Percentiles rank a stretch among this genome's conserved stretches.
These are phyloP conservation scores for Stomatorhinus walkeri DNA, from an alignment of 2,797 vertebrate genomes.

Conservation along the genomic window DNA sequence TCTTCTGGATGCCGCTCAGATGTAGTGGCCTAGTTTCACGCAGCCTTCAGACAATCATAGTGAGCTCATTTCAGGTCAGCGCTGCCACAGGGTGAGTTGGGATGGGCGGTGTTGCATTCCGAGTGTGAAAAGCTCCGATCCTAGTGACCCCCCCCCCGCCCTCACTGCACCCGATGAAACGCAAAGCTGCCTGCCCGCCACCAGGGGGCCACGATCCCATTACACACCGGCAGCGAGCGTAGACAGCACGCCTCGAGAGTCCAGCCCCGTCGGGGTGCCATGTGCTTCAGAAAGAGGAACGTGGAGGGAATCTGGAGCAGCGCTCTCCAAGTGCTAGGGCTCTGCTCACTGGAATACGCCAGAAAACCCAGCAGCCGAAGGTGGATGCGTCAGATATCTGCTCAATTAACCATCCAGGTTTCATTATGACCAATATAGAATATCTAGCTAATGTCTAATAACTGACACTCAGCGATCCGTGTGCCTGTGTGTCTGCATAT, in stretches of 20 bases:
- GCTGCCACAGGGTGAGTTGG: background rate
- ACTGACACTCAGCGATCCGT: background rate
- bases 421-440: background rate
- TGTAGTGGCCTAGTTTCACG: background rate
- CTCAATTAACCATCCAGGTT: background rate
- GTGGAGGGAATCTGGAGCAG: background rate
- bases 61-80: background rate
- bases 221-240: constrained; percentile 24
- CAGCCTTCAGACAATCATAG: background rate
- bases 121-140: constrained; percentile 34
- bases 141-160: constrained; percentile 18
- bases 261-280: constrained; percentile 17
- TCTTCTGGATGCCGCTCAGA: background rate
- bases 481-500: background rate
- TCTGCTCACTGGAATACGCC: background rate
- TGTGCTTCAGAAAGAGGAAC: background rate
- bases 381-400: background rate
- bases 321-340: background rate
- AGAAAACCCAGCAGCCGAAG: background rate
- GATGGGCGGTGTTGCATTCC: background rate
- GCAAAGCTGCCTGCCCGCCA: constrained; percentile 39
- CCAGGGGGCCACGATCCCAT: constrained; percentile 1
- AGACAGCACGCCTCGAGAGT: constrained; percentile 38
- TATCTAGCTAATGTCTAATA: background rate
- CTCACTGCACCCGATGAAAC: constrained; percentile 26